Evolutionary conservation across 2,888 invertebrate genomes (phyloP), one percentile per base, ranked within the genome.

Genomic region (Epinotia bilunana): DNA sequence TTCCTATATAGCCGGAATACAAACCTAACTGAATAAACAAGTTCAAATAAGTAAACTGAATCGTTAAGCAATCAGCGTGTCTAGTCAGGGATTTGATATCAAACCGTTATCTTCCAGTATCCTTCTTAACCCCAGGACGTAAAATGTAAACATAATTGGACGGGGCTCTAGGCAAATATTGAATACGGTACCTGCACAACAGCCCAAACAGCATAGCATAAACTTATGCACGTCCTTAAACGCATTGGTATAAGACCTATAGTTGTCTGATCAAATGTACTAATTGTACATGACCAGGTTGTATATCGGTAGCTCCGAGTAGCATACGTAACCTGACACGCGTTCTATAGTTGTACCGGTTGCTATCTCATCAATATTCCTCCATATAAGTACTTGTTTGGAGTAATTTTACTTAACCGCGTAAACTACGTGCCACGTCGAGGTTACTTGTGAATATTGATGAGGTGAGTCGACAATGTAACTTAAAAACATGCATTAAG

Each of bases 81-180:
- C 49, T 57, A 43, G 16, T 16, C 28, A 20, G 23, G n/a, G 18
- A 23, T 55, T 28, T 60, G 49, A 60, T 65, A 71, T 64, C 60
- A 53, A 49, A 60, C 55, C 74, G 67, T 62, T 78, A 78, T 77
- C 78, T 75, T 77, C 76, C 76, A 79, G 70, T 76, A 76, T 53
- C 62, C 58, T 76, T 68, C 23, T 33, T 76, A 77, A 72, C 79
- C 69, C 72, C 33, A 72, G 77, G 77, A 72, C 79, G 75, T 80
- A 80, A 78, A 80, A 71, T 77, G 80, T 78, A 78, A 82, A 83
- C 79, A 79, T 80, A 79, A 80, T 77, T 77, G 75, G 74, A 76
- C 76, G 79, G 75, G 68, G 64, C 63, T n/a, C 55, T 68, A 65
- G 43, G 74, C 70, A 74, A 74, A 74, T 74, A 74, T 60, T 28